phyloP scores from a whole-genome alignment of 1,140 invertebrate species.

The Drosophila lowei region DNA sequence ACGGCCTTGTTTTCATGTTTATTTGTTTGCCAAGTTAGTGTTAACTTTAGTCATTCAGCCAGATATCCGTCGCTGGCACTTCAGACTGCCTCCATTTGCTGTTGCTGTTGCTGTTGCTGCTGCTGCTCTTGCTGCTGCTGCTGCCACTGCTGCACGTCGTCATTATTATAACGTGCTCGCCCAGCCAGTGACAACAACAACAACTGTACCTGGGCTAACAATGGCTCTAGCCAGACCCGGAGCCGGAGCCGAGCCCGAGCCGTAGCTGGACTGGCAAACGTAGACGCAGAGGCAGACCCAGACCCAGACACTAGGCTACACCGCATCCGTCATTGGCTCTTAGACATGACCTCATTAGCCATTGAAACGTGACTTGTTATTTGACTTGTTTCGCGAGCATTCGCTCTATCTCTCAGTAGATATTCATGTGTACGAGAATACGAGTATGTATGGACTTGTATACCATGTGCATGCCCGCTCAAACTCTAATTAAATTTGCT shows the following conservation, averaged over 20 bases:
- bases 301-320: constrained; percentile 23
- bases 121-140: constrained; percentile 1
- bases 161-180: constrained; percentile 77
- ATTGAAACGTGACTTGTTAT: constrained; percentile 80
- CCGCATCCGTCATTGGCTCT: constrained; percentile 67
- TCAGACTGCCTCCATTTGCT: constrained; percentile 57
- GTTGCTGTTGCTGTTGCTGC: constrained; percentile 16
- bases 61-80: constrained; percentile 76
- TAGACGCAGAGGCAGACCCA: neutral
- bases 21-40: constrained; percentile 81
- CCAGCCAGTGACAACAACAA: constrained; percentile 49
- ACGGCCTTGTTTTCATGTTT: constrained; percentile 68
- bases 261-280: too few species aligned
- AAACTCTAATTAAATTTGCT: constrained; percentile 79
- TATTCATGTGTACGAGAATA: neutral
- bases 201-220: constrained; percentile 64
- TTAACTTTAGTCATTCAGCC: constrained; percentile 81
- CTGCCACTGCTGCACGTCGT: constrained; percentile 55
- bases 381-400: constrained; percentile 74
- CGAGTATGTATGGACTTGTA: constrained; percentile 23
- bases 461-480: constrained; percentile 38
- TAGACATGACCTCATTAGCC: constrained; percentile 82
- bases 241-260: neutral
- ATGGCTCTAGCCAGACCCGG: constrained; percentile 25
- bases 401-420: too few species aligned